Conservation (phyloP, 1,140 invertebrate genomes). For the Medauroidea extradentata region DNA sequence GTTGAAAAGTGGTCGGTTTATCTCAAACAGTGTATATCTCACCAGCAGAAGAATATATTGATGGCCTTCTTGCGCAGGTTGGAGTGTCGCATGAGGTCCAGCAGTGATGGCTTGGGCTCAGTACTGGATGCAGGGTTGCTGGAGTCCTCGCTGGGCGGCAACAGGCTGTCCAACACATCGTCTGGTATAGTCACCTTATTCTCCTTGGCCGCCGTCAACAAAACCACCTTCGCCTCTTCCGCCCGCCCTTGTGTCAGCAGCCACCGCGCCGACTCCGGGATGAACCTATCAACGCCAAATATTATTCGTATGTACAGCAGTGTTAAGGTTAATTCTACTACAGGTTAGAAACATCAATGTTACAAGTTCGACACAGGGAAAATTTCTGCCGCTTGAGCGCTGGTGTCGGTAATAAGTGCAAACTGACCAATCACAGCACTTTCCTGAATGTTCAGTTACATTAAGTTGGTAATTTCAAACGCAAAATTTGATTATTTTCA, state of each 20-base stretch:
- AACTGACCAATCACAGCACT: no score
- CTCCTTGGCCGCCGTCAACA: slow-evolving; percentile 63
- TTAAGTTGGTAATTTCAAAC: no score
- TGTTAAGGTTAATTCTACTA: no score
- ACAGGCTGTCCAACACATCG: slow-evolving; percentile 51
- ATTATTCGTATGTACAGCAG: no score
- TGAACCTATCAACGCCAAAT: no score
- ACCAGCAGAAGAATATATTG: slow-evolving; percentile 75
- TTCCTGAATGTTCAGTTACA: no score
- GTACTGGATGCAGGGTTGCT: slow-evolving; percentile 2
- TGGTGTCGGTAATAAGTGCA: no score
- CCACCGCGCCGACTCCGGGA: slow-evolving; percentile 81
- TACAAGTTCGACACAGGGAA: no score
- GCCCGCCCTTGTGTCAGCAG: slow-evolving; percentile 67
- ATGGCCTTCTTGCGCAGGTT: slow-evolving; percentile 66
- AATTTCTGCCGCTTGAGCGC: no score
- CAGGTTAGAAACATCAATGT: no score
- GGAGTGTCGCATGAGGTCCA: slow-evolving; percentile 65
- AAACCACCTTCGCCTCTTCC: slow-evolving; percentile 62
- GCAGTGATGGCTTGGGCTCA: slow-evolving; percentile 47
- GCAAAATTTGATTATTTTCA: no score
- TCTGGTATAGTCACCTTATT: slow-evolving; percentile 57
- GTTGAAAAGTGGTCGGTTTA: neutral
- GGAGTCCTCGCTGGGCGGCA: slow-evolving; percentile 25
- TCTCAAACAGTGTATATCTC: slow-evolving; percentile 35